phyloP scores from a whole-genome alignment of 2,797 vertebrate species.

The Eulemur albifrons region DNA sequence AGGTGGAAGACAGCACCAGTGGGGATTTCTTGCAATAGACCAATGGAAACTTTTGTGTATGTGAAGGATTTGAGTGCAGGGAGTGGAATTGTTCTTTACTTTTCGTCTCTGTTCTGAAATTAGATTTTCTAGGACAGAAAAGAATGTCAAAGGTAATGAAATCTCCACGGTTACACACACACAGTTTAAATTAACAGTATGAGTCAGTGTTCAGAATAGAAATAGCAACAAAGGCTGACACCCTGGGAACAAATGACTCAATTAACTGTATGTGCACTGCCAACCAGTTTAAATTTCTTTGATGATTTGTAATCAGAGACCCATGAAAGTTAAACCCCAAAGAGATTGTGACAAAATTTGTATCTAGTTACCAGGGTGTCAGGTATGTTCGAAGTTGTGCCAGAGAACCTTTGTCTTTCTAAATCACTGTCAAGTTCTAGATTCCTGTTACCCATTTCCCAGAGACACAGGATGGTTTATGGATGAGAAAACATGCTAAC shows the following conservation, averaged over 20 bases:
- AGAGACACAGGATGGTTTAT: neutral
- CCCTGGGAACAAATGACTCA: conserved; percentile 59
- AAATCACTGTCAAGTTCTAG: neutral
- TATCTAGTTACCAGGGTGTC: neutral
- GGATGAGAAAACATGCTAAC: neutral
- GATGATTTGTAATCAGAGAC: conserved; percentile 20
- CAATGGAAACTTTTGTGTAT: conserved; percentile 21
- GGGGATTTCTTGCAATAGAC: neutral
- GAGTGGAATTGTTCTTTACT: conserved; percentile 52
- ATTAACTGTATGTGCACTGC: conserved; percentile 66
- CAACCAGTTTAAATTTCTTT: conserved; percentile 44
- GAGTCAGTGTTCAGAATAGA: conserved; percentile 80
- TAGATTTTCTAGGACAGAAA: conserved; percentile 81
- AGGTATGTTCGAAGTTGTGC: neutral
- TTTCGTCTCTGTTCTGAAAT: conserved; percentile 77
- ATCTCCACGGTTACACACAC: conserved; percentile 65
- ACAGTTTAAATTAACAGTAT: conserved; percentile 75
- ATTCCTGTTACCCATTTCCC: too few relatives aligned
- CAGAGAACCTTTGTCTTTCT: neutral
- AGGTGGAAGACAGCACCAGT: neutral
- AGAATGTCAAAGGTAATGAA: conserved; percentile 79
- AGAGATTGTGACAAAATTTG: neutral
- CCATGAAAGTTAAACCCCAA: neutral
- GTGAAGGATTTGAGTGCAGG: conserved; percentile 61
- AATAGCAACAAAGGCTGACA: conserved; percentile 68